phyloP scores from a whole-genome alignment of 2,113 vertebrate species.

The Polypterus bichir region DNA sequence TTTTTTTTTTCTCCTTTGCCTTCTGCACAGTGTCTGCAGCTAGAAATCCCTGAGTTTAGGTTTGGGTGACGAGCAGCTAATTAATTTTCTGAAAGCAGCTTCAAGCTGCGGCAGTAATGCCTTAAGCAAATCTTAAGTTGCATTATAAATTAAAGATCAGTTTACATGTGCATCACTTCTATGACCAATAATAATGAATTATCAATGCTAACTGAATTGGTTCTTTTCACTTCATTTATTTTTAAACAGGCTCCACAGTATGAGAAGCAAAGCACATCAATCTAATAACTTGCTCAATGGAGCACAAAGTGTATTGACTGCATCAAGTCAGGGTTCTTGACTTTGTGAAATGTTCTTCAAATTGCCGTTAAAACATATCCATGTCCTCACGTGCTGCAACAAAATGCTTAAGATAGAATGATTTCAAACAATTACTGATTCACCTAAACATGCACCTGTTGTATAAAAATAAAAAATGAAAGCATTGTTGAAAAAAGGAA shows the following conservation, averaged over 20 bases:
- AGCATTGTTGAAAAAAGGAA: no score
- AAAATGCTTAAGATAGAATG: no score
- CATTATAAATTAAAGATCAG: constrained; percentile 56
- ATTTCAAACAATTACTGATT: no score
- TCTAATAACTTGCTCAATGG: constrained; percentile 51
- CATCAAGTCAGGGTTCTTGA: neutral
- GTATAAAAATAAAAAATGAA: no score
- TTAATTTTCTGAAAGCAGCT: constrained; percentile 51
- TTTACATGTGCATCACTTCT: constrained; percentile 50
- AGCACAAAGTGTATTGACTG: constrained; percentile 42
- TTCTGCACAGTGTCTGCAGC: constrained; percentile 16
- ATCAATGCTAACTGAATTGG: constrained; percentile 47
- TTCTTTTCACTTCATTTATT: constrained; percentile 57
- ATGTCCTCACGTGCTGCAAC: no score
- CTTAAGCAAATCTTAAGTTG: constrained; percentile 46
- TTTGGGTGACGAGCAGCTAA: constrained; percentile 57
- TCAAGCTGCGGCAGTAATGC: constrained; percentile 47
- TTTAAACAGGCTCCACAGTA: constrained; percentile 46
- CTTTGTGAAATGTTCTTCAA: neutral
- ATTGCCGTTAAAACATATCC: no score
- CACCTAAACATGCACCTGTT: no score
- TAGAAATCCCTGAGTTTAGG: constrained; percentile 39
- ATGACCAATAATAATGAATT: constrained; percentile 58
- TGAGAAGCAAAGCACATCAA: constrained; percentile 56
- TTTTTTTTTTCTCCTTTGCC: constrained; percentile 8